A percentile compares a stretch with the other conserved stretches of the same genome.
Evolutionary conservation across 1,140 invertebrate genomes (phyloP).

Genomic region (Protaetia brevitarsis): DNA sequence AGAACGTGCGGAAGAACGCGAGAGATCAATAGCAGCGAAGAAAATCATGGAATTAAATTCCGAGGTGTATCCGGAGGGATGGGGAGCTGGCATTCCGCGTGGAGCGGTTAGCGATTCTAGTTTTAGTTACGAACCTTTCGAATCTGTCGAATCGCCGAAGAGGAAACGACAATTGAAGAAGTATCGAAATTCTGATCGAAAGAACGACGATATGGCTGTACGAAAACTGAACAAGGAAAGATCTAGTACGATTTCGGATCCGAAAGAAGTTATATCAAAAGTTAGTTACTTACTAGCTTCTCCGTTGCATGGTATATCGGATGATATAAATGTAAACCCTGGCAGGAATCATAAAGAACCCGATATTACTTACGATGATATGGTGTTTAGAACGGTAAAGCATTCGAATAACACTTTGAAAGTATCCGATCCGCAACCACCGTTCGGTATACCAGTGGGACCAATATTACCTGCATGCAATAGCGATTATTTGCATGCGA

Average conservation of each 20-base stretch:
- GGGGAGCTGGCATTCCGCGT: conserved; percentile 25
- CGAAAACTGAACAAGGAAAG: conserved; percentile 64
- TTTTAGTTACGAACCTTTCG: conserved; percentile 46
- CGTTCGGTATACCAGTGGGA: conserved; percentile 84
- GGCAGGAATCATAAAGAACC: conserved; percentile 65
- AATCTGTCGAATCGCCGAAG: conserved; percentile 34
- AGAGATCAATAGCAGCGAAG: conserved; percentile 55
- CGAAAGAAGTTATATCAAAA: conserved; percentile 57
- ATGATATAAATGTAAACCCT: conserved; percentile 49
- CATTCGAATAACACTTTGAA: conserved; percentile 70
- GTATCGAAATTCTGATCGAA: conserved; percentile 58
- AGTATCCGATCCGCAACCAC: conserved; percentile 76
- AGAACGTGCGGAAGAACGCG: conserved; percentile 72
- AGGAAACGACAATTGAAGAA: conserved; percentile 43
- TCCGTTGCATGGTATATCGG: conserved; percentile 55
- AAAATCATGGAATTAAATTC: conserved; percentile 34
- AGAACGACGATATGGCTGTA: conserved; percentile 77
- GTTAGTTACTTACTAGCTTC: conserved; percentile 72
- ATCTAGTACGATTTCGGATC: conserved; percentile 53
- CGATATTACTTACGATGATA: conserved; percentile 78
- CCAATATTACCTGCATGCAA: conserved; percentile 71
- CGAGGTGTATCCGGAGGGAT: conserved; percentile 31
- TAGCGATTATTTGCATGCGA: conserved; percentile 79
- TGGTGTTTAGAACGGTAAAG: conserved; percentile 75
- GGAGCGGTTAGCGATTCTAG: conserved; percentile 44